phyloP scores from a whole-genome alignment of 2,113 vertebrate genomes.

The Ameiurus melas region DNA sequence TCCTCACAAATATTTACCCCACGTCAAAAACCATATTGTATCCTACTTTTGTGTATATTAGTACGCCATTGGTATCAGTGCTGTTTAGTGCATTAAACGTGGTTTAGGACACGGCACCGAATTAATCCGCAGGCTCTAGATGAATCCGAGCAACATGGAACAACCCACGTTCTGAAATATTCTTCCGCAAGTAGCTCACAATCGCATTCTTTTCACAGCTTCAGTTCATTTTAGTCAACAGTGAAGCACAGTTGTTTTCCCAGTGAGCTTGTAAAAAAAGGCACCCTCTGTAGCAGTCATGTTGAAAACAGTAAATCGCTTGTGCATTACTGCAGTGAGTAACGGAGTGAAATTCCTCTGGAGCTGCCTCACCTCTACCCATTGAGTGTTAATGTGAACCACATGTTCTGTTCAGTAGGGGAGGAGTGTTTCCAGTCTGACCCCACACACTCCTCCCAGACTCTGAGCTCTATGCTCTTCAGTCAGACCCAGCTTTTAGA shows the following conservation, averaged over 20 bases:
- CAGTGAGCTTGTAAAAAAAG: conserved; percentile 10
- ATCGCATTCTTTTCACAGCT: neutral
- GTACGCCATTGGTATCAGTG: neutral
- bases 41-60: neutral
- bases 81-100: neutral
- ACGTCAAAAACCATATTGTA: neutral
- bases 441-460: neutral
- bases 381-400: conserved; percentile 49
- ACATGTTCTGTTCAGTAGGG: conserved; percentile 32
- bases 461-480: neutral
- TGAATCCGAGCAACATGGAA: neutral
- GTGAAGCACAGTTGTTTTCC: conserved; percentile 22
- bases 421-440: conserved; percentile 31
- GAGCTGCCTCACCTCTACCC: conserved; percentile 41
- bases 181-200: neutral
- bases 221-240: neutral
- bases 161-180: neutral
- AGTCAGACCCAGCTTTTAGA: neutral
- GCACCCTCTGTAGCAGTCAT: neutral
- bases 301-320: conserved; percentile 30
- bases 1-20: neutral
- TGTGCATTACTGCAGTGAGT: conserved; percentile 15
- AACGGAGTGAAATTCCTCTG: conserved; percentile 37
- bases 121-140: neutral
- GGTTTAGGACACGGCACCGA: neutral